Evolutionary conservation across 2,797 vertebrate species (phyloP), one percentile per base, ranked within the genome.

Genomic region (Notamacropus eugenii): DNA sequence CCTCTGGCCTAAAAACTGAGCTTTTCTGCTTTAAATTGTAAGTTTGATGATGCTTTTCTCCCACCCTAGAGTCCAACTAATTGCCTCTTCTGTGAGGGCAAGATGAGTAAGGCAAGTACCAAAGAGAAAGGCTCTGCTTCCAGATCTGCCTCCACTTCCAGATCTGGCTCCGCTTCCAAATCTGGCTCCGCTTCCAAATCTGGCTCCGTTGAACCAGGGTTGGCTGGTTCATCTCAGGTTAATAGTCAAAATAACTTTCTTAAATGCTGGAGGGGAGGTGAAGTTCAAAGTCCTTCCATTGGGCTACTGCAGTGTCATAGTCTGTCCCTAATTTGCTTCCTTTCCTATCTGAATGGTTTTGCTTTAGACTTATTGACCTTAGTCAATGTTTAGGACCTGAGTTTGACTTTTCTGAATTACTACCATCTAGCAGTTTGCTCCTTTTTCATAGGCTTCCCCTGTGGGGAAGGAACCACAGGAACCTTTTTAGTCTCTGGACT

Each of bases 61-160:
- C 94, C 19, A 58, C 9, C 9, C 40, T 82, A 82, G 74, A 82
- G 9, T 82, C 22, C 40, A 67, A 92, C 93, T 94, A 31, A 4
- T 97, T 91, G 91, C 58, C 67, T 40, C 40, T 95, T 94, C 93
- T 90, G 58, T 46, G 91, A 92, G 92, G 46, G 55, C 91, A 67
- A 96, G 93, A 98, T 98, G 97, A 97, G 93, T 95, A 94, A 96
- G 24, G 96, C 94, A 91, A 0, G 56, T 67, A 46, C 91, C 90
- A 94, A 95, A 95, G 94, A 97, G 93, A 95, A 5, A 74, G n/a
- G 14, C 62, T 74, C 1, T 4, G 1, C 4, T 67, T 67, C 13
- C 4, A 14, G 16, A 74, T 74, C 67, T 74, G 28, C 22, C n/a
- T 19, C 67, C n/a, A 14, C 34, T 67, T 67, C 13, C 4, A 14